Evolutionary conservation across 53 echinoderm and acorn worm genomes (phyloP).

Genomic region (Temnopleurus reevesii): DNA sequence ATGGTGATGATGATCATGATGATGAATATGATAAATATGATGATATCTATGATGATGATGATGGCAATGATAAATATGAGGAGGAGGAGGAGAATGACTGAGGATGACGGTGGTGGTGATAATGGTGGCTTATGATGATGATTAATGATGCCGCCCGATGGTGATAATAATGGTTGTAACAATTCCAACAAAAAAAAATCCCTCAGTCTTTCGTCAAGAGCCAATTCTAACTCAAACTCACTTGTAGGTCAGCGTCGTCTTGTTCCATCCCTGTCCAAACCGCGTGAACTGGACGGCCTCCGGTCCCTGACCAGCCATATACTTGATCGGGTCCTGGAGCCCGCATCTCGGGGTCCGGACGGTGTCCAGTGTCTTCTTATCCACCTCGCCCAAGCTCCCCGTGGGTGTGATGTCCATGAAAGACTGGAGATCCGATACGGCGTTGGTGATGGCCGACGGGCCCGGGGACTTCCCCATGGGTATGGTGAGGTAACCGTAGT

Average conservation of each 20-base stretch:
- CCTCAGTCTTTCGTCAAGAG: no score
- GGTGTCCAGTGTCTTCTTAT: conserved; percentile 67
- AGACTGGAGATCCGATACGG: conserved; percentile 65
- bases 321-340: conserved; percentile 56
- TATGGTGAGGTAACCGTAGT: conserved; percentile 62
- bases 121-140: no score
- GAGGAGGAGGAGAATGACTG: no score
- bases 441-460: background rate
- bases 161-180: no score
- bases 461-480: conserved; percentile 40
- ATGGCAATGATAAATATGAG: no score
- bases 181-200: no score
- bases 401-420: conserved; percentile 64
- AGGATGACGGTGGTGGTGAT: no score
- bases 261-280: conserved; percentile 62
- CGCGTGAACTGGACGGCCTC: background rate
- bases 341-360: conserved; percentile 79
- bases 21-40: no score
- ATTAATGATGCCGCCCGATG: no score
- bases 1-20: no score
- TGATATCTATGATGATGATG: no score
- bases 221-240: conserved; percentile 17
- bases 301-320: background rate
- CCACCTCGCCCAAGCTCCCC: conserved; percentile 68
- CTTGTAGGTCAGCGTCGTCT: conserved; percentile 68